Evolutionary conservation across 37 sponge, comb jelly and placozoan species (phyloP), one percentile per base, ranked within the genome.

Genomic region (Theonella swinhoei): DNA sequence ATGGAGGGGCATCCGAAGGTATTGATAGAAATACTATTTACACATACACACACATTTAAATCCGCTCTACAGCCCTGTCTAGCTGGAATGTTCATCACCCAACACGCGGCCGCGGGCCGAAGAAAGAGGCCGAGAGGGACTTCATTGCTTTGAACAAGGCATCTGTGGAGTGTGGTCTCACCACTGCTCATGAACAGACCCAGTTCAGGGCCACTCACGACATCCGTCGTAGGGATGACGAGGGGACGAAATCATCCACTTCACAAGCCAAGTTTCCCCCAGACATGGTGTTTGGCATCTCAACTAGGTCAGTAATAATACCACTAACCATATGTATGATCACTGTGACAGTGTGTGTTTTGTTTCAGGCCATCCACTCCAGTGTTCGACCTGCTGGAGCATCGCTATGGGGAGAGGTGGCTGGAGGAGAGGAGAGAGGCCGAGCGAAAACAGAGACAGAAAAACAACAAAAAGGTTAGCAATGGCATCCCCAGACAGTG

Each of bases 321-420:
- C n/a, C n/a, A n/a, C n/a, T n/a, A n/a, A n/a, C n/a, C n/a, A n/a
- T n/a, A n/a, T n/a, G n/a, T n/a, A n/a, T n/a, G n/a, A n/a, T n/a
- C n/a, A n/a, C n/a, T n/a, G n/a, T n/a, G n/a, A n/a, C n/a, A n/a
- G n/a, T n/a, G n/a, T n/a, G n/a, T n/a, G n/a, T n/a, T n/a, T n/a
- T n/a, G n/a, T n/a, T n/a, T 1, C 78, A 92, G 97, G 26, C 97
- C 97, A 9, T 96, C 97, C 17, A 94, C 92, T 25, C 97, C 97
- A 24, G 74, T 96, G 20, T 88, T 83, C 80, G 87, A 94, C 31
- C 85, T 96, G 34, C 75, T 96, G 39, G 89, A 89, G 54, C 58
- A 96, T 74, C 47, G 80, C 30, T 96, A 96, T 62, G 92, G 91
- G 77, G 88, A 87, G 30, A 42, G 61, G 70, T 96, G 97, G 97